Conservation (phyloP, 2,797 vertebrate genomes). For the Alca torda region DNA sequence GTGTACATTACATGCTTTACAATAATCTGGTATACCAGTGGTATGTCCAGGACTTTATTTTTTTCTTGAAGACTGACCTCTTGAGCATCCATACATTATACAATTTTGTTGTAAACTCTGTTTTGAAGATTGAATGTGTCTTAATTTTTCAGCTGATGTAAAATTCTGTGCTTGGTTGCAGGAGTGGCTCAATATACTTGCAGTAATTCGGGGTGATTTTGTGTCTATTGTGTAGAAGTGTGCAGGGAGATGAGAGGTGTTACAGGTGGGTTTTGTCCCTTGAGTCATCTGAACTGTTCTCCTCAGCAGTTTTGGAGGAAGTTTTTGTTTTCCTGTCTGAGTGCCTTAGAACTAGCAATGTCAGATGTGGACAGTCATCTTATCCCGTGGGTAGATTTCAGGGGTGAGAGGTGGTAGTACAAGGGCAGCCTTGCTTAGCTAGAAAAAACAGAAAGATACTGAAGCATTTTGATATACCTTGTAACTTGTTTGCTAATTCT, state of each 20-base stretch:
- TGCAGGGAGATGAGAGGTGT: background rate
- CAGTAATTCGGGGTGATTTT: background rate
- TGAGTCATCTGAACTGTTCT: background rate
- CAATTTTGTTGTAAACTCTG: background rate
- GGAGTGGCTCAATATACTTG: rapidly evolving
- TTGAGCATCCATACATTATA: background rate
- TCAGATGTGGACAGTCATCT: background rate
- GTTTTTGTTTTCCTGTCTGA: background rate
- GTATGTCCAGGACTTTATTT: background rate
- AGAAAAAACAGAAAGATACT: background rate
- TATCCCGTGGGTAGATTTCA: background rate
- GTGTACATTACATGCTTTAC: background rate
- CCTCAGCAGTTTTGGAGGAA: background rate
- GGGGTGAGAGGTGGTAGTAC: background rate
- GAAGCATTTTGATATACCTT: background rate
- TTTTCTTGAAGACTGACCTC: background rate
- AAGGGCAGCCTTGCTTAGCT: background rate
- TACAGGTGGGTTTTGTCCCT: background rate
- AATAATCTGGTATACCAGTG: rapidly evolving
- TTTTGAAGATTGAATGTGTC: background rate
- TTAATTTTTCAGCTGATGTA: background rate
- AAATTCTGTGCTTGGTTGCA: background rate
- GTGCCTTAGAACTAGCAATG: background rate
- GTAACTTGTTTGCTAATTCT: background rate
- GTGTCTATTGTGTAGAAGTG: background rate